Evolutionary conservation across 1,140 invertebrate genomes (phyloP), one percentile per base, ranked within the genome.

Genomic region (Drosophila tani): DNA sequence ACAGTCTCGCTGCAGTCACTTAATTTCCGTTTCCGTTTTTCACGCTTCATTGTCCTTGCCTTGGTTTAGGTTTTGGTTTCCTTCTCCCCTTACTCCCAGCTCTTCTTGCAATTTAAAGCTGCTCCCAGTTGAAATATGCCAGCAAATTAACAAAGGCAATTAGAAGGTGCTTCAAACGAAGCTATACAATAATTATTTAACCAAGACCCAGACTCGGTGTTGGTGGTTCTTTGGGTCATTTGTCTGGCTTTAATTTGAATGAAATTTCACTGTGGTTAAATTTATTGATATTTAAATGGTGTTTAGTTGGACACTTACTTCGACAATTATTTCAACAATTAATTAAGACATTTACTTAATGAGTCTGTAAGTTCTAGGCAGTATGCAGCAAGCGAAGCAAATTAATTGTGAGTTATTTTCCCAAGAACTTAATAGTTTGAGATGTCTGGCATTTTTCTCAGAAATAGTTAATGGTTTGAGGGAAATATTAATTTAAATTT

Each of bases 21-120:
- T 90, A 84, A 88, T 84, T 86, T 85, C 81, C 78, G 79, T 71
- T 87, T 90, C 69, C 81, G 68, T 64, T 81, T 69, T 84, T 81
- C 82, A 78, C 85, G 85, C 84, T 85, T 84, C 85, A 88, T 90
- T 88, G 78, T 90, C 66, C 60, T 24, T 24, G 62, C 55, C 67
- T 57, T 68, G 60, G 73, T 51, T 76, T 77, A 32, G 47, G 41
- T 76, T 77, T 75, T 29, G 17, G 73, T 46, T 65, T 64, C 14
- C 27, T 14, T 32, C 35, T 38, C 11, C 12, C 4, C 17, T 15
- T 14, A n/a, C 47, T 14, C 11, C 17, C 14, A 14, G 9, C n/a
- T 32, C 17, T 76, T 19, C 9, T 14, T 47, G 63, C 62, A 24
- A 40, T 79, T 87, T 75, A 74, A 80, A 68, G 50, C 50, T 41